Evolutionary conservation across 2,113 vertebrate species (phyloP), one percentile per base, ranked within the genome.

Genomic region (Lepidothrix coronata): DNA sequence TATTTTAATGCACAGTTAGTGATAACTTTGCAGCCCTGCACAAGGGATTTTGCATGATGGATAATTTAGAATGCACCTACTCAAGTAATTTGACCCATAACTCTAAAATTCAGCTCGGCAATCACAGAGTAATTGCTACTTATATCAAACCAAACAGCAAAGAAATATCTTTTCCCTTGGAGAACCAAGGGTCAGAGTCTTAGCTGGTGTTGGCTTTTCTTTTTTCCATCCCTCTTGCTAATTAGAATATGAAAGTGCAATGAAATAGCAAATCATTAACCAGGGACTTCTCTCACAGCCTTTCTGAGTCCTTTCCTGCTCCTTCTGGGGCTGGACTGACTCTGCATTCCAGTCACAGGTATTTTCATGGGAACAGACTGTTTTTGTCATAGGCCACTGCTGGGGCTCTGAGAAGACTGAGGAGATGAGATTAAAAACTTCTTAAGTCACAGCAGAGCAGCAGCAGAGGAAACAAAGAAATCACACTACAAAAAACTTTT

Each of bases 381-480:
- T 2, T 75, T 88, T 37, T 85, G 85, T 54, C 78, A 31, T n/a
- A 82, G 83, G 27, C 62, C 67, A 80, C 73, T 87, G 78, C 81
- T 51, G 68, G 54, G 58, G 24, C 54, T 88, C 73, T 65, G 71
- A 63, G 19, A 57, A 75, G 48, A 35, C 43, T 35, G 48, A 79
- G 72, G 71, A 84, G 70, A 90, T 44, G 94, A 90, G 54, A 91
- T 86, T 41, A 86, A 91, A 89, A 91, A 57, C 46, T 88, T 55
- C 51, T 58, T 43, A n/a, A 70, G 25, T 71, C n/a, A 70, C 55
- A 71, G 41, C 66, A 85, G 13, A 78, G 37, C n/a, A 95, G 66
- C 44, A 87, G 44, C 49, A 88, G 12, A 70, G 31, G 61, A 88
- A 82, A 72, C 44, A 91, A 76, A 93, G 52, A 80, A 84, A 63